phyloP scores from a whole-genome alignment of 2,113 vertebrate species.

The Odocoileus virginianus region DNA sequence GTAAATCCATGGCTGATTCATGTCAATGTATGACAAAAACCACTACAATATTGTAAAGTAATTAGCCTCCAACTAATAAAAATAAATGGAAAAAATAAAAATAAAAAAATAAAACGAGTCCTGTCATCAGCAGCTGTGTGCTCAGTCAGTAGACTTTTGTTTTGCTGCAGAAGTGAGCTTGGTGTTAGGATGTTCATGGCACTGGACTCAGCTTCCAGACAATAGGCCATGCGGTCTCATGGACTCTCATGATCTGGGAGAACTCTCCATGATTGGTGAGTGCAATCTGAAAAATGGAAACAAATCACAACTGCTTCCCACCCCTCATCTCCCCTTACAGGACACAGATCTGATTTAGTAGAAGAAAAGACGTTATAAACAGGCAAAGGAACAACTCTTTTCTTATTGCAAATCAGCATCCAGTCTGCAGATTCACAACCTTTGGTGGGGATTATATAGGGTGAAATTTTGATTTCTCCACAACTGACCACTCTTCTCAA shows the following conservation, averaged over 20 bases:
- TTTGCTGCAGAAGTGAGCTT: not conserved
- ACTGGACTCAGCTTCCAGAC: not conserved
- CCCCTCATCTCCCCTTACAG: not conserved
- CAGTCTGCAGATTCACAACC: not conserved
- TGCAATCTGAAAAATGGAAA: slow-evolving; percentile 25
- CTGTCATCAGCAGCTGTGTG: not conserved
- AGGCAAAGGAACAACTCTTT: not conserved
- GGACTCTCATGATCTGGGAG: not conserved
- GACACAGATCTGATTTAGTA: not conserved
- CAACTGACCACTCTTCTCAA: not conserved
- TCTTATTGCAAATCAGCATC: not conserved
- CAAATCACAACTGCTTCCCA: not conserved
- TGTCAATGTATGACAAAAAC: no score
- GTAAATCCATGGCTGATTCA: no score
- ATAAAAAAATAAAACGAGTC: not conserved
- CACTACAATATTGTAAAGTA: no score
- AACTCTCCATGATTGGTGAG: not conserved
- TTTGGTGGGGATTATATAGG: not conserved
- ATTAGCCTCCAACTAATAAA: no score
- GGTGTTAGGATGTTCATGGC: not conserved
- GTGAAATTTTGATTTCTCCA: not conserved
- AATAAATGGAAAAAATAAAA: no score
- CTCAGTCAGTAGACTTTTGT: not conserved
- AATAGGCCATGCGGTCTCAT: not conserved
- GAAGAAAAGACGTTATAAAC: not conserved